These are phyloP conservation scores for Torymus aiolomorphi DNA, from an alignment of 2,888 invertebrate genomes.

Conservation along the genomic window DNA sequence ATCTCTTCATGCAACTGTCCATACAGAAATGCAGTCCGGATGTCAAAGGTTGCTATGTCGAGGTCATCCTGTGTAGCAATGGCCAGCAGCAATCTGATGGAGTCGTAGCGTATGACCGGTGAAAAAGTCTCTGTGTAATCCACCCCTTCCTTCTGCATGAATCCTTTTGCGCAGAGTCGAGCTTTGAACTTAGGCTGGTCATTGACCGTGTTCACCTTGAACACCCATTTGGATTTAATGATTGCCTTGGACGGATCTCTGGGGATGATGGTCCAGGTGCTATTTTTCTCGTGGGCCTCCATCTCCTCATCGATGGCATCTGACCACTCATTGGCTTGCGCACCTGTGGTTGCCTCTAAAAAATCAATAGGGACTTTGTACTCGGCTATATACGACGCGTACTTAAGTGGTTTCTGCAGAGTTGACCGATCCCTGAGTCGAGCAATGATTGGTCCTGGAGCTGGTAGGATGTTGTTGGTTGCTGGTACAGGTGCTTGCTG, in stretches of 20 bases:
- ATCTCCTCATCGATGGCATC: background rate
- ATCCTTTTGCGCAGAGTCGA: background rate
- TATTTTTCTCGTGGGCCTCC: background rate
- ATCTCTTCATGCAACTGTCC: background rate
- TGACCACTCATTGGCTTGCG: background rate
- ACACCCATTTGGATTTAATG: too few relatives aligned
- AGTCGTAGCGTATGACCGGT: background rate
- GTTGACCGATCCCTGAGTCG: background rate
- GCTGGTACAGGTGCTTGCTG: background rate
- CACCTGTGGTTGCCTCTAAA: background rate
- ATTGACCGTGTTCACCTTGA: too few relatives aligned
- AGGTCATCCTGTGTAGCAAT: background rate
- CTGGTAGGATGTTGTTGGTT: background rate
- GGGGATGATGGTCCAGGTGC: too few relatives aligned
- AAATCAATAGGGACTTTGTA: background rate
- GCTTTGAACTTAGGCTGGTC: too few relatives aligned
- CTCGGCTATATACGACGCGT: background rate
- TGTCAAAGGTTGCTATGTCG: background rate
- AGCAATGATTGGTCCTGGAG: background rate
- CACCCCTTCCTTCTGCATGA: background rate
- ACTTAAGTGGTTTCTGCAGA: background rate
- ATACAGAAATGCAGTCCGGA: background rate
- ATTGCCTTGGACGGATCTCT: too few relatives aligned
- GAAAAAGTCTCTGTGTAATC: background rate
- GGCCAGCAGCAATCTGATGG: background rate